phyloP scores from a whole-genome alignment of 30 jellyfish, hydroid and myxozoan genomes.

The Aurelia sp. region DNA sequence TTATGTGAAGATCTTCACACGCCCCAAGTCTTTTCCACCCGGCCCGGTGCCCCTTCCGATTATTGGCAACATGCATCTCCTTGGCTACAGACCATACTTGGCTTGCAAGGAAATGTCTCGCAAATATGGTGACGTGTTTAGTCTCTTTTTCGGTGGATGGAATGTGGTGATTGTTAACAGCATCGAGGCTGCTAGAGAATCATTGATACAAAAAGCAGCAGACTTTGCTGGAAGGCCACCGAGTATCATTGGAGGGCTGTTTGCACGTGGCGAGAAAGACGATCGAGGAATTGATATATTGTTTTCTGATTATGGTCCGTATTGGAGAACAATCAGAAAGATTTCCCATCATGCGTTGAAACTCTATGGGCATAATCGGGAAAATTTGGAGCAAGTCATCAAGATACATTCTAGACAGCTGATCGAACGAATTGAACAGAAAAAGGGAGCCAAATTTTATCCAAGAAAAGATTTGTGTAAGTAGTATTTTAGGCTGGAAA shows the following conservation, averaged over 20 bases:
- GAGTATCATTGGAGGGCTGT: neutral
- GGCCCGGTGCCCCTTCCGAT: constrained; percentile 49
- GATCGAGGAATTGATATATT: constrained; percentile 37
- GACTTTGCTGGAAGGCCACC: constrained; percentile 74
- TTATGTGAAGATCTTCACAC: constrained; percentile 5
- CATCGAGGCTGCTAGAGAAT: constrained; percentile 40
- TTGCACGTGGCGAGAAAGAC: constrained; percentile 49
- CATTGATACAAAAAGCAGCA: constrained; percentile 28
- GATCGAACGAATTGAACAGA: constrained; percentile 8
- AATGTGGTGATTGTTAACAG: constrained; percentile 24
- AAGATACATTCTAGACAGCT: constrained; percentile 20
- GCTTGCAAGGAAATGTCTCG: constrained; percentile 25
- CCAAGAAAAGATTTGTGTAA: constrained; percentile 59
- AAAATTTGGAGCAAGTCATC: constrained; percentile 20
- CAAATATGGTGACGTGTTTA: constrained; percentile 45
- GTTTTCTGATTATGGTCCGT: constrained; percentile 60
- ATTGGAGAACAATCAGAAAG: constrained; percentile 50
- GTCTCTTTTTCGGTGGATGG: constrained; percentile 44
- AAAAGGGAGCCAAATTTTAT: constrained; percentile 13
- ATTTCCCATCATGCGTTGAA: constrained; percentile 54
- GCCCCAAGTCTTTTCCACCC: constrained; percentile 46
- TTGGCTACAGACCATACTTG: constrained; percentile 24
- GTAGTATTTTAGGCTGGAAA: neutral
- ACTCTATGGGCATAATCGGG: constrained; percentile 41
- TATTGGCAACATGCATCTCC: constrained; percentile 47